phyloP scores from a whole-genome alignment of 2,888 invertebrate species.

The Lycophotia porphyrea region DNA sequence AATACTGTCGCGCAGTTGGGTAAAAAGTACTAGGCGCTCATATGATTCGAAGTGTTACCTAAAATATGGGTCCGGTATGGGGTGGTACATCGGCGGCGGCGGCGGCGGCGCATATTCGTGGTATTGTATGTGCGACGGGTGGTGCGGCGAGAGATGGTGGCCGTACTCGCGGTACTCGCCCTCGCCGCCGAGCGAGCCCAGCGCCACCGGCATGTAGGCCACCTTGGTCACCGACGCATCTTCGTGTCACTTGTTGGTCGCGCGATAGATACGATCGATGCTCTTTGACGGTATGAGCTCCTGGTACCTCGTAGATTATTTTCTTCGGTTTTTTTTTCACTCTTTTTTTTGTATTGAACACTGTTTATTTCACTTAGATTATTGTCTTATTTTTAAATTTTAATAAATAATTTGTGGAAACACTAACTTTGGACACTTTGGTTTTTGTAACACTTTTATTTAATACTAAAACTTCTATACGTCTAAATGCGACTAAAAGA shows the following conservation, averaged over 20 bases:
- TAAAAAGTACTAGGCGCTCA: background rate
- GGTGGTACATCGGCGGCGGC: constrained; percentile 87
- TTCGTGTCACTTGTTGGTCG: constrained; percentile 66
- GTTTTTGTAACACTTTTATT: constrained; percentile 67
- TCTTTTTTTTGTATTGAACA: constrained; percentile 4
- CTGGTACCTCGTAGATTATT: constrained; percentile 66
- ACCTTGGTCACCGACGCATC: constrained; percentile 91
- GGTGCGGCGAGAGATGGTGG: constrained; percentile 88
- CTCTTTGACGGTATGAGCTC: constrained; percentile 63
- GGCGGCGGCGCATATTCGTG: constrained; percentile 91
- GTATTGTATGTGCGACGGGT: constrained; percentile 83
- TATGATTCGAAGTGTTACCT: constrained; percentile 75
- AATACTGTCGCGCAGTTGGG: background rate
- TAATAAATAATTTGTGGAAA: constrained; percentile 52
- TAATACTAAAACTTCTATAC: constrained; percentile 39
- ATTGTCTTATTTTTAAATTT: constrained; percentile 15
- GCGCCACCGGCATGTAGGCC: constrained; percentile 92
- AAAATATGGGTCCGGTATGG: constrained; percentile 85
- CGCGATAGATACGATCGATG: constrained; percentile 25
- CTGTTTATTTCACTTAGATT: constrained; percentile 23
- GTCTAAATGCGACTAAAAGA: constrained; percentile 44
- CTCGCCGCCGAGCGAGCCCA: constrained; percentile 92
- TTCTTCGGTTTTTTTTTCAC: constrained; percentile 23
- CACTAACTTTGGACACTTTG: constrained; percentile 80
- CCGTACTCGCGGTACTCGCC: constrained; percentile 90